Percentiles rank a stretch among this genome's conserved stretches.
phyloP scores from a whole-genome alignment of 2,888 invertebrate genomes.

The Drosophila percnosoma region DNA sequence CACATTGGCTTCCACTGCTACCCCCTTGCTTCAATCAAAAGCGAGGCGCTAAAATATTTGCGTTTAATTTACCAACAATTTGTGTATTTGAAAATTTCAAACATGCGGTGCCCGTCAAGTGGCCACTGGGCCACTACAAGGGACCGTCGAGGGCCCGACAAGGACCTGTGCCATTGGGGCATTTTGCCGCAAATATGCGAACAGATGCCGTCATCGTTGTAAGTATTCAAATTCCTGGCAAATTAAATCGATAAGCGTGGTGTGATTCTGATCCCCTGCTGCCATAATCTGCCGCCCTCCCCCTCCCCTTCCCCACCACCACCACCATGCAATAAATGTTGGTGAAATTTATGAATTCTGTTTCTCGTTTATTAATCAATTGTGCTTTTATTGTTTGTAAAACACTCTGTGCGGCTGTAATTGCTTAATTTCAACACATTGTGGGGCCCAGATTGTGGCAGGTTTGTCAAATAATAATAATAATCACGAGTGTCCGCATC shows the following conservation, averaged over 20 bases:
- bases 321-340: neutral
- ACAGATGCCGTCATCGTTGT: slow-evolving; percentile 4
- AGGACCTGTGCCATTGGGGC: neutral
- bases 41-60: slow-evolving; percentile 13
- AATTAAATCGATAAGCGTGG: slow-evolving; percentile 16
- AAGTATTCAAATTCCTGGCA: slow-evolving; percentile 3
- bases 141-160: neutral
- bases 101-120: slow-evolving; percentile 18
- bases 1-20: neutral
- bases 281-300: neutral
- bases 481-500: neutral
- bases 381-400: slow-evolving; percentile 9
- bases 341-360: slow-evolving; percentile 12
- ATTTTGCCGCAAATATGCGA: slow-evolving; percentile 16
- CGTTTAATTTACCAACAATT: slow-evolving; percentile 24
- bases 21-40: slow-evolving; percentile 1
- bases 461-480: slow-evolving; percentile 8
- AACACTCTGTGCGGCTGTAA: slow-evolving; percentile 9
- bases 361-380: slow-evolving; percentile 14
- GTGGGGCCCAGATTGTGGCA: slow-evolving; percentile 7
- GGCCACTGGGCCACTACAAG: neutral
- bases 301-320: too few species aligned
- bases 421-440: slow-evolving; percentile 11
- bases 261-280: slow-evolving; percentile 1
- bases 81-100: slow-evolving; percentile 23